These are phyloP conservation scores for Malacoraja senta DNA, from an alignment of 2,797 vertebrate species.

Conservation along the genomic window DNA sequence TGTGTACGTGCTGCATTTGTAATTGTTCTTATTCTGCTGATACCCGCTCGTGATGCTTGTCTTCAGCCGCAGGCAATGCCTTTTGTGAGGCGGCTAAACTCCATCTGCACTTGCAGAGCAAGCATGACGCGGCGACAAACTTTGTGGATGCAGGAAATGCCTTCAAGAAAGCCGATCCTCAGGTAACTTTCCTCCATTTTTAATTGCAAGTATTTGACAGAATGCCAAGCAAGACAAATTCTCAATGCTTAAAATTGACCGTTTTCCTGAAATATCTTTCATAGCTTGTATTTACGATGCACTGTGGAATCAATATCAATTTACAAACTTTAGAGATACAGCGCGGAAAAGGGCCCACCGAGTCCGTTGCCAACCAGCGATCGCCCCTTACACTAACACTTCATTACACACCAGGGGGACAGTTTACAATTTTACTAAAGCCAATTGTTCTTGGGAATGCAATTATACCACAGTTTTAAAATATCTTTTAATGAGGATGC, in stretches of 20 bases:
- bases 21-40: neutral
- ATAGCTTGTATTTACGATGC: neutral
- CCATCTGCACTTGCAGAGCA: conserved; percentile 86
- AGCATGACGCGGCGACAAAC: conserved; percentile 83
- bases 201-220: neutral
- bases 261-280: neutral
- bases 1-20: too few relatives aligned
- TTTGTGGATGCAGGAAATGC: conserved; percentile 87
- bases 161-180: conserved; percentile 90
- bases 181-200: conserved; percentile 56
- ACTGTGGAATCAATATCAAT: neutral
- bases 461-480: neutral
- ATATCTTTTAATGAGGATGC: neutral
- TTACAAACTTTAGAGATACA: neutral
- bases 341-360: neutral
- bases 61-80: conserved; percentile 78
- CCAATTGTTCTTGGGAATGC: neutral
- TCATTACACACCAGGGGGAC: too few relatives aligned
- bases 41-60: neutral
- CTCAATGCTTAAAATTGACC: neutral
- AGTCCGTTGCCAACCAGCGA: too few relatives aligned
- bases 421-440: too few relatives aligned
- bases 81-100: conserved; percentile 82
- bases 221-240: neutral
- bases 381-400: too few relatives aligned